A percentile compares a stretch with the other conserved stretches of the same genome.
These are phyloP conservation scores for Xestia c-nigrum DNA, from an alignment of 2,888 invertebrate genomes.

Conservation along the genomic window DNA sequence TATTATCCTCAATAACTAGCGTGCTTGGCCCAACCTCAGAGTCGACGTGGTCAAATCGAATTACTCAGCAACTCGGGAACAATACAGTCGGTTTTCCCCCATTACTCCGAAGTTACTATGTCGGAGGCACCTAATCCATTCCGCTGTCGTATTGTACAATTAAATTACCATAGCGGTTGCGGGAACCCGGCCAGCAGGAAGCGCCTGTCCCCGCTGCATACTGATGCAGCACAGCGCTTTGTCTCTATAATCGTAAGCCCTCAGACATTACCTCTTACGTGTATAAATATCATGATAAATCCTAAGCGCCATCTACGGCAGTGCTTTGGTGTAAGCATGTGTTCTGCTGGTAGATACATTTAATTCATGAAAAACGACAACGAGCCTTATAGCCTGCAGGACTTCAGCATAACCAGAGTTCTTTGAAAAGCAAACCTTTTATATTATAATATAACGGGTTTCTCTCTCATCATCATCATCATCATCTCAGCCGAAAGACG, in stretches of 20 bases:
- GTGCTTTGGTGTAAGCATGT: background rate
- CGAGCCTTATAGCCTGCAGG: background rate
- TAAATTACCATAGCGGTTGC: conserved; percentile 85
- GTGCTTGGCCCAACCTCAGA: conserved; percentile 34
- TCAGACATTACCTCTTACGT: conserved; percentile 42
- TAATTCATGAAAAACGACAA: background rate
- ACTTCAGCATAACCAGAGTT: background rate
- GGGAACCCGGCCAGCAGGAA: conserved; percentile 87
- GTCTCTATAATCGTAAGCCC: conserved; percentile 57
- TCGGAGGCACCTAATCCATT: conserved; percentile 74
- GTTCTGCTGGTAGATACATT: background rate
- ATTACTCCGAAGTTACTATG: conserved; percentile 64
- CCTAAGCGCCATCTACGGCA: conserved; percentile 11
- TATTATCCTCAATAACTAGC: conserved; percentile 51
- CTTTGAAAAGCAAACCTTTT: background rate
- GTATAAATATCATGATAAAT: conserved; percentile 36
- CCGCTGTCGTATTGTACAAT: conserved; percentile 81
- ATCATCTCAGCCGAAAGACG: too few relatives aligned
- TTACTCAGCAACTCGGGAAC: conserved; percentile 64
- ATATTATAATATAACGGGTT: too few relatives aligned
- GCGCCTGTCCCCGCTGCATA: conserved; percentile 78
- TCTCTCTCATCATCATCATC: too few relatives aligned
- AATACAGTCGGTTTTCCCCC: conserved; percentile 76
- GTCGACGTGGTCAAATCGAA: conserved; percentile 47
- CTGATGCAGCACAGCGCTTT: conserved; percentile 77